These are phyloP conservation scores for Antitype chi DNA, from an alignment of 2,888 invertebrate genomes.

Conservation along the genomic window DNA sequence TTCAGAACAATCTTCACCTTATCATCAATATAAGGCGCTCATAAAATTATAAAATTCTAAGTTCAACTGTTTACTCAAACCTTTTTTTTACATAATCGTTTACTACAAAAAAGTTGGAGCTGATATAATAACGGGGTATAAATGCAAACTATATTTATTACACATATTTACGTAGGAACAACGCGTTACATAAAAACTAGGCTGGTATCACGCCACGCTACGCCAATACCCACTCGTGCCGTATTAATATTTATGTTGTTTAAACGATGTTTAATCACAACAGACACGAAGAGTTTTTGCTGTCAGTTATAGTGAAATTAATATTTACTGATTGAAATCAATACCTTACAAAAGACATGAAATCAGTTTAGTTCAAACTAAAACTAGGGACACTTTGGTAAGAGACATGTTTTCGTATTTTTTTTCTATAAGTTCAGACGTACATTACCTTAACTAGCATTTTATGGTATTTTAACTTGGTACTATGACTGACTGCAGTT, in stretches of 20 bases:
- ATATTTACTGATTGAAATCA: conserved; percentile 66
- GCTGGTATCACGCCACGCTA: conserved; percentile 79
- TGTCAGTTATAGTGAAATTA: conserved; percentile 61
- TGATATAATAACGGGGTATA: conserved; percentile 62
- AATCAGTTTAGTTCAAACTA: conserved; percentile 17
- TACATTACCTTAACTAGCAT: neutral
- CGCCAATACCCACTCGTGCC: conserved; percentile 76
- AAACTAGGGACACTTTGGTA: neutral
- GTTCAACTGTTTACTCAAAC: conserved; percentile 55
- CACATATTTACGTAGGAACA: conserved; percentile 64
- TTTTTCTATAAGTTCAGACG: neutral
- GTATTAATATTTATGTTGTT: conserved; percentile 86
- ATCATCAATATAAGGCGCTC: conserved; percentile 29
- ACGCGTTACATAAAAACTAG: conserved; percentile 72
- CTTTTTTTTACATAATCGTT: conserved; percentile 57
- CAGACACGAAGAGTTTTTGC: conserved; percentile 75
- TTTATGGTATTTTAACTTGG: neutral
- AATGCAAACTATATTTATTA: conserved; percentile 64
- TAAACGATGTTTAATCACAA: conserved; percentile 87
- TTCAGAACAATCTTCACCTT: conserved; percentile 37
- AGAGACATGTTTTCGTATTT: neutral
- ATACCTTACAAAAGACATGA: conserved; percentile 51
- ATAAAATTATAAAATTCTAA: conserved; percentile 51
- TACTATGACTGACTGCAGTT: neutral
- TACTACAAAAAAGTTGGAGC: conserved; percentile 52